A percentile compares a stretch with the other conserved stretches of the same genome.
These are phyloP conservation scores for Cistogaster globosa DNA, from an alignment of 2,888 invertebrate genomes.

Conservation along the genomic window DNA sequence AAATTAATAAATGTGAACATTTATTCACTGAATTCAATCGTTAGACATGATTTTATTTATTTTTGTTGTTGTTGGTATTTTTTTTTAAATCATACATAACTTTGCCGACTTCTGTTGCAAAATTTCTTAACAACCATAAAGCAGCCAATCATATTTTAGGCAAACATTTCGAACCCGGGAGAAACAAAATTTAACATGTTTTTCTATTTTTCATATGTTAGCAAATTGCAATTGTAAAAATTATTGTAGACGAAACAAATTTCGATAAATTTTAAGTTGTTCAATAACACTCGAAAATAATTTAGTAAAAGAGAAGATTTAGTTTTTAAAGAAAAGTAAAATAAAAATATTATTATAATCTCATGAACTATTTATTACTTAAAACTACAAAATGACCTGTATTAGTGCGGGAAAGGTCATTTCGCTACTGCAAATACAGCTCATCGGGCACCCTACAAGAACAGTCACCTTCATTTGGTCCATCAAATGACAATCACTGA, in stretches of 20 bases:
- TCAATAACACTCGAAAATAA: constrained; percentile 43
- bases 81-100: not conserved
- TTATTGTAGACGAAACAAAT: constrained; percentile 54
- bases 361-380: too few species aligned
- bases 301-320: too few species aligned
- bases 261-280: constrained; percentile 46
- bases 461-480: too few species aligned
- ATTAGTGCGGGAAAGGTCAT: too few species aligned
- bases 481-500: too few species aligned
- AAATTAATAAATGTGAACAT: constrained; percentile 11
- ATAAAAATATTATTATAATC: too few species aligned
- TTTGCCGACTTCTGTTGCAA: constrained; percentile 25
- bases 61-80: not conserved
- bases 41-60: not conserved
- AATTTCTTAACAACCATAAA: constrained; percentile 44
- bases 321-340: too few species aligned
- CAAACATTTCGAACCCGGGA: constrained; percentile 21
- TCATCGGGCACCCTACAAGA: too few species aligned
- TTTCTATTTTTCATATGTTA: constrained; percentile 40
- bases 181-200: not conserved
- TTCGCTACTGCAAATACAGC: too few species aligned
- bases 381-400: too few species aligned
- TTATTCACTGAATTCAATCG: constrained; percentile 13
- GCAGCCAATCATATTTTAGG: constrained; percentile 48
- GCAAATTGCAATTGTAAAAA: constrained; percentile 64